Base-by-base conservation (phyloP, 1,140 invertebrate species). In the Diplogasteroides magnus region DNA sequence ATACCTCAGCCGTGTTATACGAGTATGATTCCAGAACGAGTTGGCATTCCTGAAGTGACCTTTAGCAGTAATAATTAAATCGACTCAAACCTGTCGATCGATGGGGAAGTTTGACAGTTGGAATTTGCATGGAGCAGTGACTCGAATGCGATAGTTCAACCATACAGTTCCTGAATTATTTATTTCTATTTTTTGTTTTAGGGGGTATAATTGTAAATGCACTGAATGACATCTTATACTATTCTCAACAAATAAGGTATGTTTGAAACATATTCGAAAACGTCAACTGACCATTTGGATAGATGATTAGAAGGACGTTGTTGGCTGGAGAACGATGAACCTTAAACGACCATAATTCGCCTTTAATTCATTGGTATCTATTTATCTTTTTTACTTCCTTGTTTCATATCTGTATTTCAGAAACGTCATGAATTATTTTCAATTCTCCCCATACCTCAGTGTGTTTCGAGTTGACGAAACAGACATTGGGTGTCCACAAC, bases 401-500 rank as follows among this genome's bases (percentile, higher is more conserved):
- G n/a, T n/a, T n/a, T n/a, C 77, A 37, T 78, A 63, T 66, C 83
- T 82, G 31, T 69, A 74, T 55, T 83, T 81, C 27, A 79, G 76
- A 62, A 77, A 78, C 66, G 26, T 77, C n/a, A 2, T 72, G 60
- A 73, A 23, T 62, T 23, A n/a, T 62, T 15, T n/a, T n/a, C 25
- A 15, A 62, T 15, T 19, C 19, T 15, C n/a, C n/a, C 25, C 25
- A 0, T 23, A 15, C 13, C 19, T 31, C 27, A 11, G 1, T 67
- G 37, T 48, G 37, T 67, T 67, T n/a, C 57, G n/a, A 23, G 26
- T 32, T n/a, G 23, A 77, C 57, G 48, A 78, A 77, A 57, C 77
- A 68, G 26, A 79, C 78, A 63, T 82, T 82, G 3, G 80, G 80
- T 58, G 78, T 79, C 80, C 80, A 82, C 26, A 82, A 70, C n/a